Evolutionary conservation across 2,797 vertebrate genomes (phyloP), one percentile per base, ranked within the genome.

Genomic region (Hippocampus kuda): DNA sequence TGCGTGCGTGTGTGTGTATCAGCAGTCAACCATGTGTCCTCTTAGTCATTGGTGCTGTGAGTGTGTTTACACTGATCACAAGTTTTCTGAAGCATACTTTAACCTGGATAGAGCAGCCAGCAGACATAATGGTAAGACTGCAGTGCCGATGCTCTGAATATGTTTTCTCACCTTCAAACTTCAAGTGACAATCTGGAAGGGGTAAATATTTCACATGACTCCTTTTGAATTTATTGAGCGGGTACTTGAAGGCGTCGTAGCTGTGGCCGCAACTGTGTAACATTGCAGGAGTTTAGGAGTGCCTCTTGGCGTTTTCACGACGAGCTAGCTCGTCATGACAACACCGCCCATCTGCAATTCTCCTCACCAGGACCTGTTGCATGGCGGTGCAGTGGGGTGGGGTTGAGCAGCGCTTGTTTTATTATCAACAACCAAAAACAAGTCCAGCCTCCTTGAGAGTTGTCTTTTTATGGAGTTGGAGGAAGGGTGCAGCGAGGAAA

Each of bases 391-490:
- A 41, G 60, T 62, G 20, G 30, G 60, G 41, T 24, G 62, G 62
- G 41, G 38, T 64, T 12, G 72, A 71, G 71, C 69, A 67, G 81
- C 75, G 68, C 82, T 83, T 83, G 79, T 81, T 88, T 87, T 88
- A 88, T 86, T 86, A 85, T 84, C 83, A 86, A 85, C 86, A 87
- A 73, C 59, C 34, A 75, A 82, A 49, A 72, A 81, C 71, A 77
- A 84, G 79, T 75, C 82, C 80, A 78, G 77, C 82, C 84, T 78
- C 79, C 70, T 67, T 66, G 66, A 77, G 83, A 75, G 83, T 81
- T 88, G 82, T 79, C 88, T 88, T 89, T 89, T 89, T 89, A 88
- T 87, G 86, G 88, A 83, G 80, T 83, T 77, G 70, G 64, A 69
- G 30, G 76, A 80, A 76, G 73, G 76, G 73, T 63, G 67, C 65